These are phyloP conservation scores for Eumeta japonica DNA, from an alignment of 1,140 invertebrate genomes.

Conservation along the genomic window DNA sequence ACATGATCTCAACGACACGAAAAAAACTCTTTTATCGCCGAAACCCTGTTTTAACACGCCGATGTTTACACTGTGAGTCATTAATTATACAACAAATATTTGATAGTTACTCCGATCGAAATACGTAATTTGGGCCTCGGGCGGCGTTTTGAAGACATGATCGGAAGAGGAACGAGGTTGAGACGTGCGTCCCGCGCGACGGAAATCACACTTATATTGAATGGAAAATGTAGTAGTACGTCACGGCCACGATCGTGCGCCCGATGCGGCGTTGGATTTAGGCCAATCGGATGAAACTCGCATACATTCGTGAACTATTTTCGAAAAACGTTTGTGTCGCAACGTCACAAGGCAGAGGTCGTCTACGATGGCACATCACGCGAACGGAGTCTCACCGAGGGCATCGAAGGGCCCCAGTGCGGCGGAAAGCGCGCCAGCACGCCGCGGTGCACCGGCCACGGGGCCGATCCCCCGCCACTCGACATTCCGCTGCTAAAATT, in stretches of 20 bases:
- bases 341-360: constrained; percentile 34
- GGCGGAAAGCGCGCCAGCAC: constrained; percentile 58
- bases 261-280: constrained; percentile 47
- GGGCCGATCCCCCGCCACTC: constrained; percentile 59
- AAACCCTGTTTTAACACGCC: constrained; percentile 14
- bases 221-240: constrained; percentile 32
- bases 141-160: constrained; percentile 40
- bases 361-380: constrained; percentile 20
- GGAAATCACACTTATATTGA: constrained; percentile 43
- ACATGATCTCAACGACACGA: too few relatives aligned
- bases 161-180: constrained; percentile 19
- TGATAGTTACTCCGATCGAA: constrained; percentile 40
- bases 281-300: constrained; percentile 43
- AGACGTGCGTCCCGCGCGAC: constrained; percentile 24
- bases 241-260: constrained; percentile 39
- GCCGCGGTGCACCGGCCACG: constrained; percentile 68
- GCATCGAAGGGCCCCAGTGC: constrained; percentile 43
- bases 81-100: constrained; percentile 33
- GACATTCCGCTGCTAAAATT: constrained; percentile 53
- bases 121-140: constrained; percentile 41
- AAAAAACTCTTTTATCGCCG: constrained; percentile 18
- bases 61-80: too few relatives aligned
- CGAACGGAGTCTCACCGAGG: constrained; percentile 43
- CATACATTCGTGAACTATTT: constrained; percentile 38
- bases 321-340: constrained; percentile 36